Evolutionary conservation across 2,888 invertebrate species (phyloP).

Genomic region (Cataglyphis cursor): DNA sequence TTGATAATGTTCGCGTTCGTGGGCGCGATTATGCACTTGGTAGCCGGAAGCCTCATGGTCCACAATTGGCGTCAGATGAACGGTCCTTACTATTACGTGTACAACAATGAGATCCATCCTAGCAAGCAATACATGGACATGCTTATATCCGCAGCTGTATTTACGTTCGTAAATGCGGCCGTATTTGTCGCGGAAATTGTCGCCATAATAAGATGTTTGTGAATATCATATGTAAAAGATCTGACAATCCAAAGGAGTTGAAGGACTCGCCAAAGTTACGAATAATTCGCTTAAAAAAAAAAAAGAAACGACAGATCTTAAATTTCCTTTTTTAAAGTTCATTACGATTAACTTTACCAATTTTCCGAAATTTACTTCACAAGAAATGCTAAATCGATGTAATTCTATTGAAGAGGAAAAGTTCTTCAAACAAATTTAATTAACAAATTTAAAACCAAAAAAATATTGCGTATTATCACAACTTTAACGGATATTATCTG

Average conservation of each 20-base stretch:
- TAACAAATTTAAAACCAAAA: not conserved
- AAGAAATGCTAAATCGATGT: not conserved
- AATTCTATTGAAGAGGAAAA: not conserved
- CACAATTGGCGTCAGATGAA: conserved; percentile 86
- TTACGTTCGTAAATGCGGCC: conserved; percentile 89
- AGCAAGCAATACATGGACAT: conserved; percentile 91
- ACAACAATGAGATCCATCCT: conserved; percentile 88
- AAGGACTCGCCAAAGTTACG: conserved; percentile 22
- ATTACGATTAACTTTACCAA: not conserved
- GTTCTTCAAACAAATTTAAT: not conserved
- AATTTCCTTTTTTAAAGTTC: not conserved
- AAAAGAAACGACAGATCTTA: not conserved
- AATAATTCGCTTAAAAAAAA: not conserved
- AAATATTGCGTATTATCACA: not conserved
- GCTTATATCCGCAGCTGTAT: conserved; percentile 90
- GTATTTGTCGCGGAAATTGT: conserved; percentile 90
- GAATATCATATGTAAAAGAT: not conserved
- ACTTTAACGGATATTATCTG: not conserved
- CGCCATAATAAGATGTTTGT: conserved; percentile 88
- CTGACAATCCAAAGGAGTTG: conserved; percentile 10
- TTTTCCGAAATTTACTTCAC: not conserved
- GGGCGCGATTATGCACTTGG: conserved; percentile 89
- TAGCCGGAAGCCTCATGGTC: conserved; percentile 90
- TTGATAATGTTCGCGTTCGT: conserved; percentile 89
- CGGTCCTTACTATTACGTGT: conserved; percentile 81